phyloP scores from a whole-genome alignment of 2,888 invertebrate genomes.

The Sesamia inferens region DNA sequence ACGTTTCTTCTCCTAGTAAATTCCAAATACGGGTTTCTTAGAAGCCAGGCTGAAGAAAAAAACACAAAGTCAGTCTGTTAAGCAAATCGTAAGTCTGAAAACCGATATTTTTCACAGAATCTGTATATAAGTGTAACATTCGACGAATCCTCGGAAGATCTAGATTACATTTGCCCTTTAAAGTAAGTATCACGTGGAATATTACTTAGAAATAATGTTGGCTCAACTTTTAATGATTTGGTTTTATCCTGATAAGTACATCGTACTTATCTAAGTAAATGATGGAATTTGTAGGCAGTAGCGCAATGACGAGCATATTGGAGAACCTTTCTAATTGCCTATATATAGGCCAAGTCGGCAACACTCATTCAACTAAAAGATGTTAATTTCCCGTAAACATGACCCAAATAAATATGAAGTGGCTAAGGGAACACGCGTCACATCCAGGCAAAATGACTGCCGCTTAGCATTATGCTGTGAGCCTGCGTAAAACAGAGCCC shows the following conservation, averaged over 20 bases:
- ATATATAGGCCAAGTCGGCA: too few species aligned
- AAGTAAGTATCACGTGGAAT: neutral
- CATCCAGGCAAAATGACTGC: too few species aligned
- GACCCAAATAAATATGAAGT: too few species aligned
- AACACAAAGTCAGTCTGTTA: constrained; percentile 19
- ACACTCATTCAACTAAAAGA: too few species aligned
- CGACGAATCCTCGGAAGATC: neutral
- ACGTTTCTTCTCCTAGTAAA: constrained; percentile 4
- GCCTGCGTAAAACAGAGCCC: too few species aligned
- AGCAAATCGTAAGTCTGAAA: constrained; percentile 2
- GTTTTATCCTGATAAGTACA: neutral
- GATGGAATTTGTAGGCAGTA: neutral
- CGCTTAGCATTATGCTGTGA: too few species aligned
- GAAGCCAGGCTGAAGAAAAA: constrained; percentile 13
- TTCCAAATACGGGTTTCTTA: constrained; percentile 18
- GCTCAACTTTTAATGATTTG: neutral
- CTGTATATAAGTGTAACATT: neutral
- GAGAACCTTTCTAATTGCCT: too few species aligned
- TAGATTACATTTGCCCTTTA: neutral
- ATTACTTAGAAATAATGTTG: neutral
- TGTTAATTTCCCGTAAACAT: too few species aligned
- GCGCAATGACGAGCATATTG: neutral
- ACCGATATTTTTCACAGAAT: constrained; percentile 2
- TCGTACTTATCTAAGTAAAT: neutral
- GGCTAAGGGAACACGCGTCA: too few species aligned